Evolutionary conservation across 2,113 vertebrate species (phyloP), one percentile per base, ranked within the genome.

Genomic region (Mesoclemmys tuberculata): DNA sequence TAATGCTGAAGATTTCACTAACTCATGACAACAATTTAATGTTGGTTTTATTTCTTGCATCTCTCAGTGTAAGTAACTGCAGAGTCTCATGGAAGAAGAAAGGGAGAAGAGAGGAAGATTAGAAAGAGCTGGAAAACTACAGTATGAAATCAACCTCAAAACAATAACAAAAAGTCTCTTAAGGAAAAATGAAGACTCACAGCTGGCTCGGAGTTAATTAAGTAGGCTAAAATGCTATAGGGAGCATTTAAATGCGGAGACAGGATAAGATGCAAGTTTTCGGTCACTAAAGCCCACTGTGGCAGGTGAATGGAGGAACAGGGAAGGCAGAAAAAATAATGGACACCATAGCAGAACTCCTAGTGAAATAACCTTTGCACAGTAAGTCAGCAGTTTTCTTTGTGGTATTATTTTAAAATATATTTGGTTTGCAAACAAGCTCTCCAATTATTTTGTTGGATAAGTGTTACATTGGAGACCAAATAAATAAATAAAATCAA

Each of bases 151-250:
- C 51, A 86, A 87, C 46, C 46, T 46, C 46, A n/a, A n/a, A n/a
- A n/a, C n/a, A n/a, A n/a, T n/a, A n/a, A n/a, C n/a, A n/a, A n/a
- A n/a, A n/a, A n/a, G n/a, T n/a, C n/a, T n/a, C n/a, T n/a, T n/a
- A n/a, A n/a, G n/a, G n/a, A 87, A 96, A 92, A 94, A 61, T 27
- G 74, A 87, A 89, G 86, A 14, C 35, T 88, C 93, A 64, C 86
- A 94, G 88, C 88, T 96, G 93, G 27, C 93, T 93, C 88, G 83
- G 81, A 95, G 75, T 90, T 89, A 84, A 96, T 81, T 94, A 89
- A 91, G 85, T 93, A 96, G 56, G 68, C 85, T 80, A 93, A 90
- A 27, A 95, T 79, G 87, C 6, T 79, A 64, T 5, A 80, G 68
- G 88, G 68, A 84, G 51, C 89, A 75, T 94, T 16, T 85, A 26